Evolutionary conservation across 2,797 vertebrate species (phyloP).

Genomic region (Bothrops alternatus): DNA sequence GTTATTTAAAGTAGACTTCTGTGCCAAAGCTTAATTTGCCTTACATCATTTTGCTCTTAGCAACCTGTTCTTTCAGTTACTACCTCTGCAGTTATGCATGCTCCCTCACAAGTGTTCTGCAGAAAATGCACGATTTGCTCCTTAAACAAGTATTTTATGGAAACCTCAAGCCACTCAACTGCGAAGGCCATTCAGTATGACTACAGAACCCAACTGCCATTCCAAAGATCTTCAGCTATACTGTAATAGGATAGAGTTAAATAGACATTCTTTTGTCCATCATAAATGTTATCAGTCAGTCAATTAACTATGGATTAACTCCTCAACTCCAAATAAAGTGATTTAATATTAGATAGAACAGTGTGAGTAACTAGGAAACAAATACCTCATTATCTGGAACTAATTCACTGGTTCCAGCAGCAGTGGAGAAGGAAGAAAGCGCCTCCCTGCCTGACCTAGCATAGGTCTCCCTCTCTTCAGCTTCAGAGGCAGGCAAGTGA

Average conservation of each 20-base stretch:
- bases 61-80: slow-evolving; percentile 33
- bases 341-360: slow-evolving; percentile 1
- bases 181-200: background rate
- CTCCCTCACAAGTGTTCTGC: slow-evolving; percentile 34
- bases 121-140: slow-evolving; percentile 52
- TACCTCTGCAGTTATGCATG: slow-evolving; percentile 36
- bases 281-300: background rate
- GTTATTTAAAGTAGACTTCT: slow-evolving; percentile 24
- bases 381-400: slow-evolving; percentile 76
- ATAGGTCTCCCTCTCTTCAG: background rate
- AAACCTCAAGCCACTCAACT: background rate
- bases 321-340: slow-evolving; percentile 16
- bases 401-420: slow-evolving; percentile 62
- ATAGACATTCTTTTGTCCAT: background rate
- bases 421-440: background rate
- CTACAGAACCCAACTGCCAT: background rate
- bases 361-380: slow-evolving; percentile 42
- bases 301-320: slow-evolving; percentile 4
- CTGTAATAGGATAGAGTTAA: background rate
- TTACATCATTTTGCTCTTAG: slow-evolving; percentile 35
- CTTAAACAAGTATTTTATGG: slow-evolving; percentile 24
- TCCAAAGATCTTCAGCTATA: background rate
- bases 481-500: background rate
- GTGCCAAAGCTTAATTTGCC: slow-evolving; percentile 17
- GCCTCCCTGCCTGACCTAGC: fast-evolving